Percentiles rank a stretch among this genome's conserved stretches.
Evolutionary conservation across 2,888 invertebrate species (phyloP).

Genomic region (Exephanes ischioxanthus): DNA sequence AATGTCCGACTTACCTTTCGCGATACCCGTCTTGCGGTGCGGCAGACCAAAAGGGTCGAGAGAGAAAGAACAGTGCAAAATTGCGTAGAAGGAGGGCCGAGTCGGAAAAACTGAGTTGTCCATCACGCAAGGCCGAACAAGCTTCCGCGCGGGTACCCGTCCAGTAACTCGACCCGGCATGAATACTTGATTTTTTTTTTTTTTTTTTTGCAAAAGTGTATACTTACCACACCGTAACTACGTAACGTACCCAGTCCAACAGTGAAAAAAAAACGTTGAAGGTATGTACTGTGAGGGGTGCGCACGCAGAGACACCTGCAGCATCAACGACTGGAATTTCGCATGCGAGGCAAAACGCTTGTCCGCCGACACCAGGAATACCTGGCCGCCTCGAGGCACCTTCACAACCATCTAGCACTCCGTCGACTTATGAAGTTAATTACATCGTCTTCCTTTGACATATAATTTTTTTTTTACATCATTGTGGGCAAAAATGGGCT

Average conservation of each 20-base stretch:
- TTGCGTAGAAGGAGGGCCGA: conserved; percentile 36
- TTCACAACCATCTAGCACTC: conserved; percentile 45
- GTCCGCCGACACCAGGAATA: conserved; percentile 22
- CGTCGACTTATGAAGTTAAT: conserved; percentile 48
- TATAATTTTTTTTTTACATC: neutral
- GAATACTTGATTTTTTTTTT: conserved; percentile 58
- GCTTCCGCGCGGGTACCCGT: neutral
- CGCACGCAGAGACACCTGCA: conserved; percentile 2
- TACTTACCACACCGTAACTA: conserved; percentile 17
- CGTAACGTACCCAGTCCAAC: conserved; percentile 14
- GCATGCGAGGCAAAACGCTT: conserved; percentile 30
- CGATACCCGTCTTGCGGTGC: conserved; percentile 61
- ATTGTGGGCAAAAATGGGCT: neutral
- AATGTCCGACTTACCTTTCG: conserved; percentile 62
- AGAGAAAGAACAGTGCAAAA: conserved; percentile 60
- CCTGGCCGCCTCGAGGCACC: conserved; percentile 9
- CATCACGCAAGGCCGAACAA: conserved; percentile 14
- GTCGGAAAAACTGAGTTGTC: conserved; percentile 16
- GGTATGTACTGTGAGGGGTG: conserved; percentile 18
- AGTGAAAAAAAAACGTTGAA: conserved; percentile 22
- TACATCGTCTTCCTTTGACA: conserved; percentile 49
- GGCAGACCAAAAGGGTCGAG: conserved; percentile 25
- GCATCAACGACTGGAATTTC: conserved; percentile 31
- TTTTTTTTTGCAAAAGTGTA: conserved; percentile 41
- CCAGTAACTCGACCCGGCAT: conserved; percentile 38